Conservation (phyloP, 2,888 invertebrate species). For the Drosophila sordidapex region DNA sequence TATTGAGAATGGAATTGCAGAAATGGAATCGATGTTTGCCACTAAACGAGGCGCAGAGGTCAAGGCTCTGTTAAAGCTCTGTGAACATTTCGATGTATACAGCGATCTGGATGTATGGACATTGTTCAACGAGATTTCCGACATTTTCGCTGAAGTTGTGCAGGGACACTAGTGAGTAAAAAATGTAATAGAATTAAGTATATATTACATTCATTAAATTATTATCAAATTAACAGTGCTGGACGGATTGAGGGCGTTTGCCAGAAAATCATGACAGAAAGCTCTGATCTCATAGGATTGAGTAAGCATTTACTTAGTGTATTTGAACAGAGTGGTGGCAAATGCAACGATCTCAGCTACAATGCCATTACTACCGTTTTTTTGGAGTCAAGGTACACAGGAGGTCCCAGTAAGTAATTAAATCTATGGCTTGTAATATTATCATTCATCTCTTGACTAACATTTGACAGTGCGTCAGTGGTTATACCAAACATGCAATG, state of each 20-base stretch:
- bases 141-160: conserved; percentile 81
- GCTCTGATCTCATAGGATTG: conserved; percentile 73
- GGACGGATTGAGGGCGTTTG: conserved; percentile 77
- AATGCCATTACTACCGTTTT: conserved; percentile 58
- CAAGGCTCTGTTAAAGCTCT: conserved; percentile 77
- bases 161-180: conserved; percentile 79
- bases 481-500: conserved; percentile 94
- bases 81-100: conserved; percentile 79
- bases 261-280: conserved; percentile 67
- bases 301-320: conserved; percentile 61
- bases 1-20: conserved; percentile 80
- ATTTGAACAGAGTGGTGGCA: conserved; percentile 38
- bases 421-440: neutral
- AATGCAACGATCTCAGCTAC: conserved; percentile 79
- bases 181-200: neutral
- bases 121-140: conserved; percentile 81
- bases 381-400: conserved; percentile 52
- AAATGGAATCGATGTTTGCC: conserved; percentile 78
- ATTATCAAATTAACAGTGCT: conserved; percentile 45
- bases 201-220: neutral
- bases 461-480: conserved; percentile 87
- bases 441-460: neutral
- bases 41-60: conserved; percentile 73
- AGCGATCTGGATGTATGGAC: conserved; percentile 82
- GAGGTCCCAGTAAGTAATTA: conserved; percentile 68